Evolutionary conservation across 2,888 invertebrate genomes (phyloP).

Genomic region (Ditula angustiorana): DNA sequence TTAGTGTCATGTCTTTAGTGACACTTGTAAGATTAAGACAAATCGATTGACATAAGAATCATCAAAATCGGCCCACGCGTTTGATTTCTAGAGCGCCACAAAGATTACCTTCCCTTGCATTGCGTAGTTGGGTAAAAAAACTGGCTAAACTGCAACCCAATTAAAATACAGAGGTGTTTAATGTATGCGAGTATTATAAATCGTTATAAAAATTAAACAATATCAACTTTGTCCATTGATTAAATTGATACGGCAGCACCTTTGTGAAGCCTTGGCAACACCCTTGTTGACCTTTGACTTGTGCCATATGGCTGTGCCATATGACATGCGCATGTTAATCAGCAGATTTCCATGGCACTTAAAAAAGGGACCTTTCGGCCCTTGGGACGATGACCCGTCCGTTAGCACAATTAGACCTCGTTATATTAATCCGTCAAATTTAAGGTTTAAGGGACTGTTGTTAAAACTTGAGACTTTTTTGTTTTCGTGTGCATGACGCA

Average conservation of each 20-base stretch:
- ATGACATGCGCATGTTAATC: constrained; percentile 31
- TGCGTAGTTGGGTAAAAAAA: too few relatives aligned
- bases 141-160: too few relatives aligned
- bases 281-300: neutral
- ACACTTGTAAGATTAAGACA: too few relatives aligned
- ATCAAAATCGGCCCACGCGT: too few relatives aligned
- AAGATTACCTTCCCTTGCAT: too few relatives aligned
- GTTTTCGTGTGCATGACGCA: too few relatives aligned
- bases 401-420: constrained; percentile 34
- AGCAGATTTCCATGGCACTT: constrained; percentile 31
- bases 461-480: constrained; percentile 9
- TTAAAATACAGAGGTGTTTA: too few relatives aligned
- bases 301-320: neutral
- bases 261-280: constrained; percentile 5
- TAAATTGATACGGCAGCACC: neutral
- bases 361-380: constrained; percentile 35
- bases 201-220: neutral
- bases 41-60: too few relatives aligned
- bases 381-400: constrained; percentile 23
- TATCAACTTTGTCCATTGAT: neutral
- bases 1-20: too few relatives aligned
- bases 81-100: too few relatives aligned
- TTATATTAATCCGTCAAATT: constrained; percentile 33
- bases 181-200: too few relatives aligned
- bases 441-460: constrained; percentile 11